These are phyloP conservation scores for Drosophila mojavensis DNA, from an alignment of 1,140 invertebrate species.

Conservation along the genomic window DNA sequence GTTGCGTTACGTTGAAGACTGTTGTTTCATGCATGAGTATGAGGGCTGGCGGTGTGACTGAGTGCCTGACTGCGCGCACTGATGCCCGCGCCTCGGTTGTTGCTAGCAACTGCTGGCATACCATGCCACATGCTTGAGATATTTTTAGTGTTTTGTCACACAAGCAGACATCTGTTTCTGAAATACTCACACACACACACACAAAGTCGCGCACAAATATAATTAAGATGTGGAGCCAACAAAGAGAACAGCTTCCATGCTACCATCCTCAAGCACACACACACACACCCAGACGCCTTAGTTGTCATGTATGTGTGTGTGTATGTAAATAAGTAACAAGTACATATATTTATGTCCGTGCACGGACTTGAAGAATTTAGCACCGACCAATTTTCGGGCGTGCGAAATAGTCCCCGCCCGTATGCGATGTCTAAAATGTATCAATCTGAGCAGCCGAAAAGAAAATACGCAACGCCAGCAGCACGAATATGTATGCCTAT, in stretches of 20 bases:
- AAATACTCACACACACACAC: conserved; percentile 46
- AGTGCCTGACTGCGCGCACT: conserved; percentile 39
- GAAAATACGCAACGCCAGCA: neutral
- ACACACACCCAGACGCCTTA: conserved; percentile 14
- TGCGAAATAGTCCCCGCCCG: conserved; percentile 18
- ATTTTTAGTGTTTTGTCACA: conserved; percentile 65
- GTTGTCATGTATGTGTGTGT: conserved; percentile 11
- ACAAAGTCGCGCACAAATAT: conserved; percentile 52
- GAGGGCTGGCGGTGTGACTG: conserved; percentile 21
- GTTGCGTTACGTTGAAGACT: conserved; percentile 6
- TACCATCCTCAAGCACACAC: conserved; percentile 1
- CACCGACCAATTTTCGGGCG: conserved; percentile 18
- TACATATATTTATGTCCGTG: conserved; percentile 28
- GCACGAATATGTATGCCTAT: conserved; percentile 26
- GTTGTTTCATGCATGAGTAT: conserved; percentile 4
- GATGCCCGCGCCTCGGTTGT: conserved; percentile 32
- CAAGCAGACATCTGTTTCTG: conserved; percentile 60
- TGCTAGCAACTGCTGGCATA: conserved; percentile 50
- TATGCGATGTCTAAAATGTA: conserved; percentile 37
- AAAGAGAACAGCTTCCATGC: conserved; percentile 13
- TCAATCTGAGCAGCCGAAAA: conserved; percentile 24
- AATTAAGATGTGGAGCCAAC: conserved; percentile 52
- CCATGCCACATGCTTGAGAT: conserved; percentile 63
- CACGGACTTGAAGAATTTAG: conserved; percentile 25
- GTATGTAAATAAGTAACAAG: conserved; percentile 44